Conservation (phyloP, 1,140 invertebrate genomes). For the Holotrichia oblita region DNA sequence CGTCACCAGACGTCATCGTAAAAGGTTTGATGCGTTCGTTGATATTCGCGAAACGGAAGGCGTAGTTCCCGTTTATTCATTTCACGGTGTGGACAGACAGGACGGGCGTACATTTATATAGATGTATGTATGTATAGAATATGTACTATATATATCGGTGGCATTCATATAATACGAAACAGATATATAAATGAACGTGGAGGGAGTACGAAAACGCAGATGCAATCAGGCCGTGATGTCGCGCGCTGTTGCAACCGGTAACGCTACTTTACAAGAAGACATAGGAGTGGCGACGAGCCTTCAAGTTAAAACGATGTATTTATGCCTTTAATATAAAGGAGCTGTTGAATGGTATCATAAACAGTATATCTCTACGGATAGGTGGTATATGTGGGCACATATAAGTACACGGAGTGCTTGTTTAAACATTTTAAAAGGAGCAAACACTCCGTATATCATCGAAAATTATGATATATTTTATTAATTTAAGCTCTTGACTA, state of each 20-base stretch:
- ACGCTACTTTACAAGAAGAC: background rate
- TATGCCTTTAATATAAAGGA: slow-evolving; percentile 17
- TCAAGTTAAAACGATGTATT: slow-evolving; percentile 8
- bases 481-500: no score
- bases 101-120: background rate
- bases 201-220: background rate
- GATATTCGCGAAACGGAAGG: slow-evolving; percentile 1
- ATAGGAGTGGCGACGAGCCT: slow-evolving; percentile 9
- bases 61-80: slow-evolving; percentile 19
- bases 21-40: background rate
- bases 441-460: no score
- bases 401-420: no score
- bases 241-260: background rate
- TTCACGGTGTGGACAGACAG: background rate
- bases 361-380: background rate
- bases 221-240: no score
- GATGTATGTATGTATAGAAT: background rate
- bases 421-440: no score
- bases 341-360: background rate
- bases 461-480: no score
- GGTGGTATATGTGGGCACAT: no score
- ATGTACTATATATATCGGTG: background rate
- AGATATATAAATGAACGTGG: background rate
- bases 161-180: background rate
- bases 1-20: background rate